Evolutionary conservation across 2,113 vertebrate species (phyloP).

Genomic region (Phyllostomus discolor): DNA sequence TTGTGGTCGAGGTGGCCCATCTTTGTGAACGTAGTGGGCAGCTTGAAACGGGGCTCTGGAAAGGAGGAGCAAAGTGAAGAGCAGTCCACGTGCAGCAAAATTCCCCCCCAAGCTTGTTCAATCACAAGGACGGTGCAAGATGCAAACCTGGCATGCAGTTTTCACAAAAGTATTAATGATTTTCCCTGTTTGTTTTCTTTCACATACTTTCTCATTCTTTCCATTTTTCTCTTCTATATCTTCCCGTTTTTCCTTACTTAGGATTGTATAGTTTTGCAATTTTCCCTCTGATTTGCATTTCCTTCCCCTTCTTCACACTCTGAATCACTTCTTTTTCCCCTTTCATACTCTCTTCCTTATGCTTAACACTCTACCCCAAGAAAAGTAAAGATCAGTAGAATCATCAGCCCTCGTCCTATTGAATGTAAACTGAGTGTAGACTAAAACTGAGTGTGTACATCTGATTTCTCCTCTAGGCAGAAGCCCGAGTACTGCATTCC

Average conservation of each 20-base stretch:
- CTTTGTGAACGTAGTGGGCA: neutral
- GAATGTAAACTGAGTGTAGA: constrained; percentile 4
- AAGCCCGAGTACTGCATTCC: neutral
- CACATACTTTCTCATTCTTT: neutral
- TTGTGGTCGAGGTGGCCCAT: neutral
- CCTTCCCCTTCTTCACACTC: constrained; percentile 55
- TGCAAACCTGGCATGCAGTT: neutral
- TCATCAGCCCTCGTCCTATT: neutral
- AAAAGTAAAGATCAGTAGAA: neutral
- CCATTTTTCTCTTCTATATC: neutral
- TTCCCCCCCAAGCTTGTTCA: neutral
- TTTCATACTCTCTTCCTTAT: neutral
- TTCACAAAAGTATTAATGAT: constrained; percentile 53
- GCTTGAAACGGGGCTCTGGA: neutral
- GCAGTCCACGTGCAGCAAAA: neutral
- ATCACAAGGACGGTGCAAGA: neutral
- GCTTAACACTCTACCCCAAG: neutral
- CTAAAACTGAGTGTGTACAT: constrained; percentile 1
- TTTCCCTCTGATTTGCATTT: constrained; percentile 68
- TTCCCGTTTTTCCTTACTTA: constrained; percentile 33
- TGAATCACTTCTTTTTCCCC: neutral
- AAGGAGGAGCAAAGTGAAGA: neutral
- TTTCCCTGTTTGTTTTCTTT: constrained; percentile 61
- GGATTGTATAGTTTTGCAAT: constrained; percentile 54
- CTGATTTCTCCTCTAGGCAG: neutral